phyloP scores from a whole-genome alignment of 1,140 invertebrate genomes.

The Intoshia linei region DNA sequence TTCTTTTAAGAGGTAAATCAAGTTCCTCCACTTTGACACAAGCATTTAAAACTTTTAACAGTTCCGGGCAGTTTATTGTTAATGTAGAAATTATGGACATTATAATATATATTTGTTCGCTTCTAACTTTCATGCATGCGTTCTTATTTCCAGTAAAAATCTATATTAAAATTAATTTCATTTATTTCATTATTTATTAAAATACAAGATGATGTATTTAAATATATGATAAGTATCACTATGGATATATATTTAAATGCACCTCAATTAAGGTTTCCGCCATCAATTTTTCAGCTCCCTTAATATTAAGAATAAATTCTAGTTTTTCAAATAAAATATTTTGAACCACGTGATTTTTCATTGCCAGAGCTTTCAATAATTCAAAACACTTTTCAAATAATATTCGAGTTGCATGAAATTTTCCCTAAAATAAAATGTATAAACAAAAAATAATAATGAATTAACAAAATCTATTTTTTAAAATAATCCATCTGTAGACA shows the following conservation, averaged over 20 bases:
- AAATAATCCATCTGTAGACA: too few species aligned
- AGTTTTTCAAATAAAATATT: constrained; percentile 15
- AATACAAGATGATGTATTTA: constrained; percentile 1
- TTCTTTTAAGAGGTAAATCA: constrained; percentile 7
- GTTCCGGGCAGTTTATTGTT: constrained; percentile 7
- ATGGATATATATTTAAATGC: not conserved
- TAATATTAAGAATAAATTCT: constrained; percentile 12
- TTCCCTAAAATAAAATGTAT: constrained; percentile 9
- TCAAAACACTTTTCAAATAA: constrained; percentile 13
- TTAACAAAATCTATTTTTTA: too few species aligned
- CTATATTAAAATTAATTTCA: constrained; percentile 2
- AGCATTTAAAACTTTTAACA: constrained; percentile 7
- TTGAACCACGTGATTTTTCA: constrained; percentile 13
- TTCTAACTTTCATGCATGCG: constrained; percentile 7
- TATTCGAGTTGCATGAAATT: constrained; percentile 11
- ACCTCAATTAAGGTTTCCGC: constrained; percentile 16
- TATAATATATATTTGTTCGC: constrained; percentile 7
- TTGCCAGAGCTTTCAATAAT: constrained; percentile 12
- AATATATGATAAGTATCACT: not conserved
- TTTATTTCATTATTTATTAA: not conserved
- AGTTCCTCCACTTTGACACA: constrained; percentile 8
- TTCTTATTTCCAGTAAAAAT: constrained; percentile 7
- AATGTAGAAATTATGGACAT: constrained; percentile 4
- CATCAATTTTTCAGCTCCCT: constrained; percentile 13
- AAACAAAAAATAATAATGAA: not conserved